Evolutionary conservation across 1,140 invertebrate species (phyloP), one percentile per base, ranked within the genome.

Genomic region (Aphelenchoides fujianensis): DNA sequence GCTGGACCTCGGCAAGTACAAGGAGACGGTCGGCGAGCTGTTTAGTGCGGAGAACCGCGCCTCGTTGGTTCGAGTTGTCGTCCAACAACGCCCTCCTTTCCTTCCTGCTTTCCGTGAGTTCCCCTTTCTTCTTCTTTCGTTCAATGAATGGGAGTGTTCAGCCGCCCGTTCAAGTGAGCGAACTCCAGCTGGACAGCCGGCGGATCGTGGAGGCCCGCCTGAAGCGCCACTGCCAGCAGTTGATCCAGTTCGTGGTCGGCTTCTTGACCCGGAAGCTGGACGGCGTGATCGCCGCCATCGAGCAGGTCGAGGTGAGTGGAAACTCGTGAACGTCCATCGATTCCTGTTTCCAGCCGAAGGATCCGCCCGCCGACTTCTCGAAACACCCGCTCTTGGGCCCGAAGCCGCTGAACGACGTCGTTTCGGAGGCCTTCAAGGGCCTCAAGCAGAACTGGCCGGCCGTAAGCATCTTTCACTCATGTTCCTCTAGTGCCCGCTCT

Each of bases 11-110:
- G 61, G 76, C 7, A 83, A 81, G 59, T 82, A 80, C 31, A 74
- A 66, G 36, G 62, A 72, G 35, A 72, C 68, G n/a, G 79, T 80
- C 48, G 19, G 67, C 3, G 41, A 83, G 28, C 67, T 83, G 27
- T 70, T 84, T 35, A 77, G 59, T 67, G 52, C 76, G 35, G 77
- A 84, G 53, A 78, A 79, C 34, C 54, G 76, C 28, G 57, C n/a
- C 68, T 12, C 64, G 73, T 31, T 83, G 80, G 82, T 83, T 83
- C 64, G 82, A 82, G 57, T 55, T 83, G 27, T 77, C 80, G 69
- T 77, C 76, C n/a, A 83, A 84, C 66, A 83, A 83, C 55, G 77
- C 82, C 3, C 54, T 83, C 12, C 68, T 83, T 3, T 80, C 83
- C 23, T 73, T 84, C 30, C 69, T 83, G 5, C 66, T 83, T 19